Conservation (phyloP, 2,888 invertebrate genomes). For the Caradrina kadenii region DNA sequence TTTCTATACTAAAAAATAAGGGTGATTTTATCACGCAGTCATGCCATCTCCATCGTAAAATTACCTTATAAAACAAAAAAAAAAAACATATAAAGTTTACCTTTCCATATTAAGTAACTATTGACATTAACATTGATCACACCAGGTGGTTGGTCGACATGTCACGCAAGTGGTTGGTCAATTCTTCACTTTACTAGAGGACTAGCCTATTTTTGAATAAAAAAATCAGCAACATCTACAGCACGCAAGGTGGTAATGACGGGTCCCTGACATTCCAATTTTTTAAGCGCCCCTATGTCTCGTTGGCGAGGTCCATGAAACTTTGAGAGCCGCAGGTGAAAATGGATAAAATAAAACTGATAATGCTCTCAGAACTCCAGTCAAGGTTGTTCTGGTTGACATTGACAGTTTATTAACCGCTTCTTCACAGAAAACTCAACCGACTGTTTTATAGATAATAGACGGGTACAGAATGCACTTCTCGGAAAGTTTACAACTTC, state of each 20-base stretch:
- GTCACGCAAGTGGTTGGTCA: too few relatives aligned
- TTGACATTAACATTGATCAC: too few relatives aligned
- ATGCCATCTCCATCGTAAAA: too few relatives aligned
- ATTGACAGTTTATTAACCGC: slow-evolving; percentile 69
- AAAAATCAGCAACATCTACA: too few relatives aligned
- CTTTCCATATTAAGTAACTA: too few relatives aligned
- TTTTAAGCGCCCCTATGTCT: slow-evolving; percentile 32
- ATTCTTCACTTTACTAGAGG: too few relatives aligned
- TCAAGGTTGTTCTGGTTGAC: slow-evolving; percentile 68
- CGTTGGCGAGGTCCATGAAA: slow-evolving; percentile 8
- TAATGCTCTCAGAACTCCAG: slow-evolving; percentile 61
- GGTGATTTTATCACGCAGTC: too few relatives aligned
- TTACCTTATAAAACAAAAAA: too few relatives aligned
- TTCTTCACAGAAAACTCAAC: slow-evolving; percentile 62
- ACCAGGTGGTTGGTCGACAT: too few relatives aligned
- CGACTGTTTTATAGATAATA: slow-evolving; percentile 43
- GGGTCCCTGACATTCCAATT: not conserved
- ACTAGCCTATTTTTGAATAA: too few relatives aligned
- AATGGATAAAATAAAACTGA: slow-evolving; percentile 56
- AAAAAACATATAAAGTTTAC: too few relatives aligned
- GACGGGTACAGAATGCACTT: slow-evolving; percentile 43
- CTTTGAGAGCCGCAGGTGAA: slow-evolving; percentile 45
- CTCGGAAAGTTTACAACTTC: slow-evolving; percentile 46
- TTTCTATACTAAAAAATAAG: too few relatives aligned
- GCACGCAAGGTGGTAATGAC: not conserved